Base-by-base conservation (phyloP, 2,797 vertebrate genomes). In the Meriones psammophilus region DNA sequence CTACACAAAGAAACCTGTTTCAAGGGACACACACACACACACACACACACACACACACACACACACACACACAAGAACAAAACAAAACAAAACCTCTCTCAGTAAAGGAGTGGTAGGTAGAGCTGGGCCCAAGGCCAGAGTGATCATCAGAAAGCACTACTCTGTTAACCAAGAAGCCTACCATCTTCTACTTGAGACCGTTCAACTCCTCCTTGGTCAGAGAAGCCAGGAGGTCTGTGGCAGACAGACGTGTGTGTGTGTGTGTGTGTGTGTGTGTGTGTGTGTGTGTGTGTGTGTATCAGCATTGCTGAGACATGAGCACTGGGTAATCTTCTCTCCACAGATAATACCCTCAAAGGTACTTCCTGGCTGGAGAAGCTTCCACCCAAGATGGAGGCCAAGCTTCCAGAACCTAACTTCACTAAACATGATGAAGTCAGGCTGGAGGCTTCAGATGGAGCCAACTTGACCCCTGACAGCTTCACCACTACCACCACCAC, bases 331-430 rank as follows among this genome's bases (percentile, higher is more conserved):
- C 5, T 2, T 93, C 76, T 80, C 64, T 76, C 92, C n/a, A 4
- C 96, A 99, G 99, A 99, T 60, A 98, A 98, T 18, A n/a, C 98
- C 66, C 98, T 97, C 92, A 99, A 98, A 97, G 95, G 98, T 1
- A 98, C 98, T 77, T 96, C 88, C 6, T 97, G 98, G 79, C 97
- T 97, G 24, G 99, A 99, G 68, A 96, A 98, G 92, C 98, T 98
- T 69, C 98, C 99, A 9, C 98, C 97, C 78, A 98, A 98, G 97
- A 97, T 96, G 2, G 98, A 99, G 86, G 98, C 98, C 14, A 98
- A 90, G 78, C 84, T 78, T 0, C 91, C 78, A 0, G 62, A 58
- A 0, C 56, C 39, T 1, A 73, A 93, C 81, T 97, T 98, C 0
- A 89, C 98, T 0, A 98, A 99, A 76, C 98, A 77, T 33, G 84